Conservation (phyloP, 2,113 vertebrate genomes). For the Crotalus tigris region DNA sequence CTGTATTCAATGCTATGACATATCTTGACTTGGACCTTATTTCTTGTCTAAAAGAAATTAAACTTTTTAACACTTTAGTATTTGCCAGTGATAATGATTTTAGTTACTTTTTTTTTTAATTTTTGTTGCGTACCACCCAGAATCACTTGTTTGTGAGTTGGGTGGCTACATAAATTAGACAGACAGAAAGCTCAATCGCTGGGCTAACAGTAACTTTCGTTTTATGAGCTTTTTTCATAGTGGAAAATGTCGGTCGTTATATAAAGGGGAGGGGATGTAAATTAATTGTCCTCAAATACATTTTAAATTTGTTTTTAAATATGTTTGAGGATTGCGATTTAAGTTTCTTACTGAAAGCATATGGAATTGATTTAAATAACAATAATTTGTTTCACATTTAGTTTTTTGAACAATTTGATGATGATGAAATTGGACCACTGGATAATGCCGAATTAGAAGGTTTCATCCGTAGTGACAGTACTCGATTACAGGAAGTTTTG, state of each 20-base stretch:
- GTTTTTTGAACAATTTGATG: constrained; percentile 96
- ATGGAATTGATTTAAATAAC: not conserved
- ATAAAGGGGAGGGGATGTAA: not conserved
- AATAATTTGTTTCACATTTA: constrained; percentile 56
- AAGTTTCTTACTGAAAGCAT: not conserved
- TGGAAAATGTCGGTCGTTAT: not conserved
- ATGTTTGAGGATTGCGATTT: not conserved
- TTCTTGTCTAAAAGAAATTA: not conserved
- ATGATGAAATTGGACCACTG: constrained; percentile 93
- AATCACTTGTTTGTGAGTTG: not conserved
- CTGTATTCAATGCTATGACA: not conserved
- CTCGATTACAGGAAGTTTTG: constrained; percentile 83
- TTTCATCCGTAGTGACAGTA: constrained; percentile 80
- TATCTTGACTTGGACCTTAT: not conserved
- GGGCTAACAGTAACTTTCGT: not conserved
- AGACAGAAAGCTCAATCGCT: not conserved
- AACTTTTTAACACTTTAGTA: not conserved
- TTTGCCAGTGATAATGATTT: not conserved
- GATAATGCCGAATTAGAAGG: constrained; percentile 95
- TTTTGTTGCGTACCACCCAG: not conserved
- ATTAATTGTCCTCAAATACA: not conserved
- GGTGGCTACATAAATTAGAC: not conserved
- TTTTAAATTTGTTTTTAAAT: not conserved
- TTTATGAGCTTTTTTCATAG: not conserved
- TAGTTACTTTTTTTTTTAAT: not conserved